Evolutionary conservation across 1,140 invertebrate species (phyloP), one percentile per base, ranked within the genome.

Genomic region (Platorchestia sp.): DNA sequence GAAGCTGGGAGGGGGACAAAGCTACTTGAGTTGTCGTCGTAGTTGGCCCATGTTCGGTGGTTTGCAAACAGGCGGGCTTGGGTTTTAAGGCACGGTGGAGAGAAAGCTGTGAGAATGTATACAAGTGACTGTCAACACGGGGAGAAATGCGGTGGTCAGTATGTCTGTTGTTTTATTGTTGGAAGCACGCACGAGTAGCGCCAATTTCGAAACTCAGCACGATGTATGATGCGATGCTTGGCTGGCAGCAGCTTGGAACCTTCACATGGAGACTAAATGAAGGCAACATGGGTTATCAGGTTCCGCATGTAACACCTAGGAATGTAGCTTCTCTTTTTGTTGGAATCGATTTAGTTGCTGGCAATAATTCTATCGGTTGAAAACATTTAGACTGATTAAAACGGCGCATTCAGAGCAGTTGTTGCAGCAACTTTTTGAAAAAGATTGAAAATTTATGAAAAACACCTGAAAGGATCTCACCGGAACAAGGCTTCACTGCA

Each of bases 31-130:
- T 36, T 75, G 10, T 75, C 59, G 14, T 10, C 59, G 27, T 75
- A 1, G 59, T 75, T 3, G 59, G 19, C 1, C 59, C 59, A 75
- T 75, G 59, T 75, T 75, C 10, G 10, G 14, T 1, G 36, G 59
- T 75, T 75, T 75, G 59, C 59, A 75, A 75, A 75, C 59, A 75
- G 1, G 27, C 59, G 36, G 59, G 27, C 59, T 75, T 75, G 59
- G 59, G 59, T 75, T 75, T 75, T 27, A 75, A 75, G 59, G 59
- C 59, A 75, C 59, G 59, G 36, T 22, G 59, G 36, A 36, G 59
- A 75, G 59, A 75, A 75, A 75, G 59, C 59, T 75, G 59, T 75
- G 59, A 75, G 59, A 75, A 75, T 75, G 59, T 75, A 75, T 75
- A 75, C 59, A 75, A 75, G 59, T 22, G 59, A 75, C 59, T 75